A percentile compares a stretch with the other conserved stretches of the same genome.
Conservation (phyloP, 2,888 invertebrate genomes). For the Pyrochroa serraticornis region DNA sequence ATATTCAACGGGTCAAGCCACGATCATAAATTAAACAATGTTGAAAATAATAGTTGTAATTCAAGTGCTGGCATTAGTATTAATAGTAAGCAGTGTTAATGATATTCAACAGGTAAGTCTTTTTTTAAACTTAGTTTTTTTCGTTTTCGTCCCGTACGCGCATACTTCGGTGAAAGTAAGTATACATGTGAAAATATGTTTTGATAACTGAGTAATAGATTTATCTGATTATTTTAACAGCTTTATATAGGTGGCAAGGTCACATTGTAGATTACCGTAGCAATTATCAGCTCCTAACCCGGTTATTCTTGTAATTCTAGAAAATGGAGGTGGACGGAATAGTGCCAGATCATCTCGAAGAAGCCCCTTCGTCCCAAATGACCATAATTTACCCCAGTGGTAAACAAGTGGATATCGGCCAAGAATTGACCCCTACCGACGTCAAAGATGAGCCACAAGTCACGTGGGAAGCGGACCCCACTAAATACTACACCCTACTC, state of each 20-base stretch:
- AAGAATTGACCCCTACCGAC: conserved; percentile 72
- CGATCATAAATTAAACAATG: no score
- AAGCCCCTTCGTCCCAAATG: conserved; percentile 62
- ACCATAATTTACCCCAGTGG: conserved; percentile 62
- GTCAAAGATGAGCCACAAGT: conserved; percentile 73
- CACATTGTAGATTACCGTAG: neutral
- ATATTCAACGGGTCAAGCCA: no score
- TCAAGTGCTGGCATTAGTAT: no score
- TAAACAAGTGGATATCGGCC: conserved; percentile 64
- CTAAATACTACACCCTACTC: conserved; percentile 67
- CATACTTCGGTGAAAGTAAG: neutral
- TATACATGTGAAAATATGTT: neutral
- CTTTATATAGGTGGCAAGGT: neutral
- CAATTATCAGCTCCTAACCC: neutral
- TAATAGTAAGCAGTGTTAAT: no score
- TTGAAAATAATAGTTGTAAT: no score
- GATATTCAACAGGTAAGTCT: no score
- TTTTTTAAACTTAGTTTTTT: no score
- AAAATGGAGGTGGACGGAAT: conserved; percentile 69
- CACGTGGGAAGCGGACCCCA: conserved; percentile 66
- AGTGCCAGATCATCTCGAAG: conserved; percentile 55
- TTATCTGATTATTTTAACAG: neutral
- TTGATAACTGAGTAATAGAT: neutral
- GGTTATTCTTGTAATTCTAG: neutral
- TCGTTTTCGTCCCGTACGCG: no score